These are phyloP conservation scores for Uria aalge DNA, from an alignment of 2,113 vertebrate species.

Conservation along the genomic window DNA sequence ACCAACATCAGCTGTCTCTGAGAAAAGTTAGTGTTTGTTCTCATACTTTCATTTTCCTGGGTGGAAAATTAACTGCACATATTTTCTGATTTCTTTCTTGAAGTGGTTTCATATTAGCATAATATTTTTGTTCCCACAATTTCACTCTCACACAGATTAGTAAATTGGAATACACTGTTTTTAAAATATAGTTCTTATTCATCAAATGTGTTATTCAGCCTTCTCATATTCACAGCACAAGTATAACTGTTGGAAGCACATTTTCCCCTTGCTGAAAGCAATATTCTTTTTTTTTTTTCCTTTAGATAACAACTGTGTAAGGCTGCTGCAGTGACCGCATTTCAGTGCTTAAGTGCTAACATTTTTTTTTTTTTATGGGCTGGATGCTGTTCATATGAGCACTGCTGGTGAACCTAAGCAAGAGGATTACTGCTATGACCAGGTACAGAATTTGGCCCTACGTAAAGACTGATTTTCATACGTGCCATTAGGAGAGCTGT, in stretches of 20 bases:
- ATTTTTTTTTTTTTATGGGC: neutral
- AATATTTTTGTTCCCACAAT: constrained; percentile 60
- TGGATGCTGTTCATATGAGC: neutral
- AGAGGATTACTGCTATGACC: neutral
- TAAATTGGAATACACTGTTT: neutral
- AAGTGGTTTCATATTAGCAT: constrained; percentile 66
- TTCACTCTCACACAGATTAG: constrained; percentile 40
- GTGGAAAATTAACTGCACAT: constrained; percentile 24
- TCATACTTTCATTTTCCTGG: constrained; percentile 51
- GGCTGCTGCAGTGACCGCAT: neutral
- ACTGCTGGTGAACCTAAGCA: neutral
- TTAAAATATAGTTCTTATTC: constrained; percentile 34
- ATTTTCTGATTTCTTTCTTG: constrained; percentile 50
- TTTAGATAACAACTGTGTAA: neutral
- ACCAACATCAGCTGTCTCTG: constrained; percentile 25
- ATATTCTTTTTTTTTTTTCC: neutral
- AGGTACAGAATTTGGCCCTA: neutral
- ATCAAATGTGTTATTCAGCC: neutral
- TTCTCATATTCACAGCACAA: neutral
- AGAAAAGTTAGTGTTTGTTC: constrained; percentile 16
- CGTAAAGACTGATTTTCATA: neutral
- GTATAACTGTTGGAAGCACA: neutral
- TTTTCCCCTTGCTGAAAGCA: neutral
- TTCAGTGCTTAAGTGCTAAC: neutral
- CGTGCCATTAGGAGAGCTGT: neutral